These are phyloP conservation scores for Catocala nupta DNA, from an alignment of 2,888 invertebrate species.

Conservation along the genomic window DNA sequence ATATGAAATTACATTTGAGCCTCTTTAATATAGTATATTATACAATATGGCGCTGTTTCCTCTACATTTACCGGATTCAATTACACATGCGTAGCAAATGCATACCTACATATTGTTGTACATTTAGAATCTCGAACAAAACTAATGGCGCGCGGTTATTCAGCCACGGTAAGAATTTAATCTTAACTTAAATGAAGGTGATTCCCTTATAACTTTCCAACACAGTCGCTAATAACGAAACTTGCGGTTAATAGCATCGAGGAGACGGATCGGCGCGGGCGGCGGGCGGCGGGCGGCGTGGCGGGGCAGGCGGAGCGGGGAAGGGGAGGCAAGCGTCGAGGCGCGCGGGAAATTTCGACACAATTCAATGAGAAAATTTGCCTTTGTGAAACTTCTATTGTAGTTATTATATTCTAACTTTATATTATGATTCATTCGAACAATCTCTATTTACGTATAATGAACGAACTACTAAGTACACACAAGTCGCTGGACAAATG, in stretches of 20 bases:
- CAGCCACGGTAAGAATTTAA: slow-evolving; percentile 80
- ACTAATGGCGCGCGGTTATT: slow-evolving; percentile 65
- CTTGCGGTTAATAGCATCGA: slow-evolving; percentile 80
- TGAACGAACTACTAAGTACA: slow-evolving; percentile 33
- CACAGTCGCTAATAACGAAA: slow-evolving; percentile 84
- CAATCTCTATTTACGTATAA: slow-evolving; percentile 50
- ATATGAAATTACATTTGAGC: too few relatives aligned
- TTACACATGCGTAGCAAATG: too few relatives aligned
- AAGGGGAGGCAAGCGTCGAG: slow-evolving; percentile 43
- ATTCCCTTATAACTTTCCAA: slow-evolving; percentile 83
- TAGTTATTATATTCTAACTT: slow-evolving; percentile 69
- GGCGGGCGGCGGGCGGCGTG: slow-evolving; percentile 19
- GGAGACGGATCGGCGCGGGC: slow-evolving; percentile 38
- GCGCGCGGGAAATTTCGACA: slow-evolving; percentile 72
- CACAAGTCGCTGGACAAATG: slow-evolving; percentile 20
- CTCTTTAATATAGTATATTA: too few relatives aligned
- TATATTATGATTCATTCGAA: slow-evolving; percentile 53
- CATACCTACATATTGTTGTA: neutral
- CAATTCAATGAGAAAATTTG: slow-evolving; percentile 83
- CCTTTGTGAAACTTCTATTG: slow-evolving; percentile 79
- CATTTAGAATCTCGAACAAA: slow-evolving; percentile 23
- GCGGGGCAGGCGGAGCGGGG: slow-evolving; percentile 44
- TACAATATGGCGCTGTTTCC: too few relatives aligned
- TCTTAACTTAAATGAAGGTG: slow-evolving; percentile 84
- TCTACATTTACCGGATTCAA: too few relatives aligned